Base-by-base conservation (phyloP, 2,113 vertebrate genomes). In the Pterocles gutturalis region DNA sequence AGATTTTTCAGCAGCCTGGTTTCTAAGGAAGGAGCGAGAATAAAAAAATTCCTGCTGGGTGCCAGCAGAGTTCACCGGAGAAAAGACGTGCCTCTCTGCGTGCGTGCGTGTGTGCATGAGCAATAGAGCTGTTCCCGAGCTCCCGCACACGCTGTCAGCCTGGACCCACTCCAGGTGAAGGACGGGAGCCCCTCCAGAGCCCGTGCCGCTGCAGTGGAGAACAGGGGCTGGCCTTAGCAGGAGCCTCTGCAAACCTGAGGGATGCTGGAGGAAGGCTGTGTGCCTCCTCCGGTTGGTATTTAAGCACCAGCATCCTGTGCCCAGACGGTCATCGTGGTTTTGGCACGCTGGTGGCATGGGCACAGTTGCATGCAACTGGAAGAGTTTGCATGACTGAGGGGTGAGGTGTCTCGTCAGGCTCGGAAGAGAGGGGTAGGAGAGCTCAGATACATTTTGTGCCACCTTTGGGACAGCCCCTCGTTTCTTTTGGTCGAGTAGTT, bases 41-140 rank as follows among this genome's bases (percentile, higher is more conserved):
- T 96, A 97, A n/a, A n/a, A n/a, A 97, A 96, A 95, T 92, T 91
- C 90, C 92, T 95, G 73, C 48, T 2, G 78, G 58, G 70, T 95
- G 86, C 94, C 94, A 96, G 86, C 88, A 91, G 80, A 96, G 96
- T 95, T 97, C 96, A 96, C 73, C 18, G 33, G 89, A 93, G 90
- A 95, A 94, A 96, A 96, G 94, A 95, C 70, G 49, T 91, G 77
- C 77, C 69, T 94, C 48, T 89, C 57, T 95, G 61, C 24, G 5
- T 61, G 66, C 18, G 5, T 62, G 65, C 7, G 8, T 90, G 91
- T 28, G 11, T 94, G 94, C 91, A 12, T 41, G 81, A 83, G 83
- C 11, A 87, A 91, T 53, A 57, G 83, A 82, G 49, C 80, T 20
- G 54, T 64, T 82, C 80, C 83, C 5, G 6, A 70, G 58, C 85